phyloP scores from a whole-genome alignment of 2,113 vertebrate species.

The Malurus elegans region DNA sequence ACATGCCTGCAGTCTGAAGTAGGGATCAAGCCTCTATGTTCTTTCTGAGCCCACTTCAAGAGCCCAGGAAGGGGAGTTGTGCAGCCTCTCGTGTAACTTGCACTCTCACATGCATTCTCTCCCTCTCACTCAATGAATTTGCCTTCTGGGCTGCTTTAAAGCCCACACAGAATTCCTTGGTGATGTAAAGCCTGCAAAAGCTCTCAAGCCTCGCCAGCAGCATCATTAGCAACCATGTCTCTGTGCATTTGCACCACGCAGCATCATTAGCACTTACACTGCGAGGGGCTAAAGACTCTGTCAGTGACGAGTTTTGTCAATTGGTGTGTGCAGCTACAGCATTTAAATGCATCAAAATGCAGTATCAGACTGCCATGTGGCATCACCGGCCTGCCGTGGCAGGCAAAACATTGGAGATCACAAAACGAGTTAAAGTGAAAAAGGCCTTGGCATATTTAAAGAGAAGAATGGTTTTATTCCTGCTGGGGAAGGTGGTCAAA shows the following conservation, averaged over 20 bases:
- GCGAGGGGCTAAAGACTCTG: background rate
- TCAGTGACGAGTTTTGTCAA: background rate
- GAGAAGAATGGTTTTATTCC: background rate
- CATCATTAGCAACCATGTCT: background rate
- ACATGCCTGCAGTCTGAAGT: background rate
- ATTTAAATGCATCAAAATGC: background rate
- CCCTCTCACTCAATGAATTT: background rate
- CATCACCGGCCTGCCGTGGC: background rate
- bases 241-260: fast-evolving
- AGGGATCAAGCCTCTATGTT: background rate
- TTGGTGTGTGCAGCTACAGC: background rate
- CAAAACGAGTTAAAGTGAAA: background rate
- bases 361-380: background rate
- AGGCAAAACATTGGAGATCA: background rate
- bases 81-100: background rate
- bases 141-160: background rate
- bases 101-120: background rate
- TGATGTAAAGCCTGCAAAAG: background rate
- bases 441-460: background rate
- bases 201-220: background rate
- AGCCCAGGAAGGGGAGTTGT: background rate
- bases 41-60: background rate
- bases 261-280: background rate
- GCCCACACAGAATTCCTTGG: background rate
- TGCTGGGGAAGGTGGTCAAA: background rate